Conservation (phyloP, 1,140 invertebrate species). For the Dendroctonus ponderosae region DNA sequence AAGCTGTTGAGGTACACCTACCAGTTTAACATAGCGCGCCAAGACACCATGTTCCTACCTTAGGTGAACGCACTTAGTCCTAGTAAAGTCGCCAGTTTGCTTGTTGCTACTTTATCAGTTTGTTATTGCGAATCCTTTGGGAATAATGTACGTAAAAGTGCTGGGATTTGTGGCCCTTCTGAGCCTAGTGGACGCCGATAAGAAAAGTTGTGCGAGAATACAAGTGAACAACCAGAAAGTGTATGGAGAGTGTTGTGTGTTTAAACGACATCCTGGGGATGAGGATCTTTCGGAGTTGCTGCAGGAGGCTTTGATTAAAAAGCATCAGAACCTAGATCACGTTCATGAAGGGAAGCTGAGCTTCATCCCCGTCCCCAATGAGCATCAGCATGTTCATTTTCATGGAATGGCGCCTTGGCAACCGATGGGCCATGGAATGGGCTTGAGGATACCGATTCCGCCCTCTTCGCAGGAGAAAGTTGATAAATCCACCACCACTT, state of each 20-base stretch:
- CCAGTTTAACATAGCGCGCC: constrained; percentile 1
- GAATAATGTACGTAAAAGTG: background rate
- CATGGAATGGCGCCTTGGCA: background rate
- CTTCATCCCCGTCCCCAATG: background rate
- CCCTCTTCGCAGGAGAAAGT: background rate
- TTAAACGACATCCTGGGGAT: background rate
- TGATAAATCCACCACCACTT: background rate
- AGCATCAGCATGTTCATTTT: background rate
- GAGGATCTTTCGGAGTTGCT: background rate
- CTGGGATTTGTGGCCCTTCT: background rate
- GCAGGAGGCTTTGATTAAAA: background rate
- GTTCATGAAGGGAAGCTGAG: background rate
- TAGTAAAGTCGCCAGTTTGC: background rate
- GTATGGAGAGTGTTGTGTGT: constrained; percentile 8
- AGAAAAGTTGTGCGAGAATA: background rate
- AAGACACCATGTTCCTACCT: background rate
- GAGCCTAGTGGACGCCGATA: background rate
- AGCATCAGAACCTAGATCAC: background rate
- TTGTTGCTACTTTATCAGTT: background rate
- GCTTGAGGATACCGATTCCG: no score
- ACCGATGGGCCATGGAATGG: background rate
- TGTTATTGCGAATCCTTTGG: background rate
- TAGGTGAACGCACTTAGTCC: background rate
- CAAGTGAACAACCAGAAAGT: constrained; percentile 2
- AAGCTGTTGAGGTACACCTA: background rate